Evolutionary conservation across 2,888 invertebrate genomes (phyloP), one percentile per base, ranked within the genome.

Genomic region (Venusia cambrica): DNA sequence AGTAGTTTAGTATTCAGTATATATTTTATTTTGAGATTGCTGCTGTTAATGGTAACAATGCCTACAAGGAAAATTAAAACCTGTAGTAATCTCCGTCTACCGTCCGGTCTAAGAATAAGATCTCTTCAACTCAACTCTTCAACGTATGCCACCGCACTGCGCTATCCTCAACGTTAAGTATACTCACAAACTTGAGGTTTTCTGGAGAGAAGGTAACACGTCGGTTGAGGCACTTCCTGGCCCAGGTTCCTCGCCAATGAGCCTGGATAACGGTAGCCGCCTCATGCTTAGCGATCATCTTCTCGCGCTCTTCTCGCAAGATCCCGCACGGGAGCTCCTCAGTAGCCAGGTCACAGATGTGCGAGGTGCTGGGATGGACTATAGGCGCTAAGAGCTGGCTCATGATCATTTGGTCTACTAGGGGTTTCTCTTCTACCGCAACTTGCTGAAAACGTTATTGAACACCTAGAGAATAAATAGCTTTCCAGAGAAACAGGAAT

Each of bases 251-350:
- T 54, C 81, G 65, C 85, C 85, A 85, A 26, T 63, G 49, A 0
- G 83, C 69, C 48, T 87, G 85, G 4, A 87, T 43, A 1, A 55
- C 6, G 0, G 68, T 78, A 0, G 83, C 85, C 2, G 85, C 84
- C 36, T 80, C 76, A 5, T 83, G 76, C 35, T 48, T 68, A 11
- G 21, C 64, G 1, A 80, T 60, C 0, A 68, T 14, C 19, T 71
- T 73, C 12, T 76, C 70, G 13, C 81, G 60, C 39, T 79, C 73
- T 3, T 62, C 60, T 33, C 77, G 83, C 5, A 84, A 27, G 0
- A 72, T n/a, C 0, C 70, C 75, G 47, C 84, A 84, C 0, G 74
- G 65, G 0, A 73, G 4, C 3, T 73, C 71, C 5, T 73, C 73
- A 0, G 73, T 75, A 0, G 79, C 73, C 4, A 72, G 25, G 5